These are phyloP conservation scores for Papilio polytes DNA, from an alignment of 1,140 invertebrate species.

Conservation along the genomic window DNA sequence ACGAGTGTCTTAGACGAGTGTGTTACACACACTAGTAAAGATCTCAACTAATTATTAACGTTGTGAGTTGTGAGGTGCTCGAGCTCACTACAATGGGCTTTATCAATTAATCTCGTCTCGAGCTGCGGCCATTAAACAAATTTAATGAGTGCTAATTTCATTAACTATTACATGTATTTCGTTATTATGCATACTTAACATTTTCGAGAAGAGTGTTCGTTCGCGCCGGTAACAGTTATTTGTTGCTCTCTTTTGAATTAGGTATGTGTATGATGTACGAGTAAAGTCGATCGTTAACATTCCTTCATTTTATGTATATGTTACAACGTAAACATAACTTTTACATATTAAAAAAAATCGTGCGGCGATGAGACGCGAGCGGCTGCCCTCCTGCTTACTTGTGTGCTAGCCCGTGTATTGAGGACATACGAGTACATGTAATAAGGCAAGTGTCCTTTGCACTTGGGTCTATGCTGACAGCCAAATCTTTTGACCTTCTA, in stretches of 20 bases:
- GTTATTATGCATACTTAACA: neutral
- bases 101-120: neutral
- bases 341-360: no score
- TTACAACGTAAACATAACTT: neutral
- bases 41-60: neutral
- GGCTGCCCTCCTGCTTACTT: no score
- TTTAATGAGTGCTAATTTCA: conserved; percentile 30
- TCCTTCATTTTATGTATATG: no score
- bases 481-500: no score
- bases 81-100: neutral
- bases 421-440: no score
- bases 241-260: conserved; percentile 19
- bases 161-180: neutral
- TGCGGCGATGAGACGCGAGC: no score
- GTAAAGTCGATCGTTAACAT: neutral
- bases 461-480: no score
- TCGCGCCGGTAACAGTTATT: neutral
- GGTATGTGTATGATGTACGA: neutral
- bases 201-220: neutral
- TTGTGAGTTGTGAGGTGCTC: neutral
- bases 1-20: no score
- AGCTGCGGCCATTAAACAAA: neutral
- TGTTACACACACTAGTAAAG: no score
- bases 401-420: no score
- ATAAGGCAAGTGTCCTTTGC: no score